A percentile compares a stretch with the other conserved stretches of the same genome.
Evolutionary conservation across 2,797 vertebrate genomes (phyloP).

Genomic region (Distichodus sexfasciatus): DNA sequence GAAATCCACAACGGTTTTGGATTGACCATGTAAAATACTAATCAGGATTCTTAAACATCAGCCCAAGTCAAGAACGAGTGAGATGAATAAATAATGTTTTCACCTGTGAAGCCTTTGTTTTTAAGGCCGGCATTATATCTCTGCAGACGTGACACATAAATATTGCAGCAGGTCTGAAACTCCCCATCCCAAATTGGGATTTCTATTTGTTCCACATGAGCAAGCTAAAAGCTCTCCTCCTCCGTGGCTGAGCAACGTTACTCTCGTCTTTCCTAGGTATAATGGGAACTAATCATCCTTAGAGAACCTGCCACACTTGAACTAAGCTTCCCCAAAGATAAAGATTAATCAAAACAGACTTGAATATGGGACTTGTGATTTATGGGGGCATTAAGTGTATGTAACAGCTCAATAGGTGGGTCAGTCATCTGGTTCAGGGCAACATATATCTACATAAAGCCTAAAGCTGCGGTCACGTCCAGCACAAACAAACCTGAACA

Average conservation of each 20-base stretch:
- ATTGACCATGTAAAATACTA: not conserved
- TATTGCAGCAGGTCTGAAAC: constrained; percentile 20
- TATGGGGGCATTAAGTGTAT: not conserved
- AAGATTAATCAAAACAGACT: not conserved
- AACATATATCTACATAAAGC: too few relatives aligned
- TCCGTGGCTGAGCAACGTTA: too few relatives aligned
- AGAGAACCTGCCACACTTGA: too few relatives aligned
- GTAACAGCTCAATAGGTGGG: too few relatives aligned
- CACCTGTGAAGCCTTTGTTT: not conserved
- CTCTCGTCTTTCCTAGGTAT: too few relatives aligned
- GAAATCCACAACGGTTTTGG: not conserved
- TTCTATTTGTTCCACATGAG: constrained; percentile 21
- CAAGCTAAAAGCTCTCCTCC: constrained; percentile 1
- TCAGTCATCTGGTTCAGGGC: too few relatives aligned
- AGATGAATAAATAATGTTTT: too few relatives aligned
- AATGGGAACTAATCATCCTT: too few relatives aligned
- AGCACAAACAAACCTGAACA: too few relatives aligned
- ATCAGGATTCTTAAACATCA: not conserved
- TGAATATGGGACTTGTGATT: not conserved
- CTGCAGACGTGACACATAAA: constrained; percentile 15
- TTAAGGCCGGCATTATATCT: not conserved
- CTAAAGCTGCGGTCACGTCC: too few relatives aligned
- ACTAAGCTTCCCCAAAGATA: not conserved
- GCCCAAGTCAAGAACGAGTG: not conserved
- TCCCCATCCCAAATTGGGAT: constrained; percentile 5